Evolutionary conservation across 2,888 invertebrate species (phyloP).

Genomic region (Pilophorus perplexus): DNA sequence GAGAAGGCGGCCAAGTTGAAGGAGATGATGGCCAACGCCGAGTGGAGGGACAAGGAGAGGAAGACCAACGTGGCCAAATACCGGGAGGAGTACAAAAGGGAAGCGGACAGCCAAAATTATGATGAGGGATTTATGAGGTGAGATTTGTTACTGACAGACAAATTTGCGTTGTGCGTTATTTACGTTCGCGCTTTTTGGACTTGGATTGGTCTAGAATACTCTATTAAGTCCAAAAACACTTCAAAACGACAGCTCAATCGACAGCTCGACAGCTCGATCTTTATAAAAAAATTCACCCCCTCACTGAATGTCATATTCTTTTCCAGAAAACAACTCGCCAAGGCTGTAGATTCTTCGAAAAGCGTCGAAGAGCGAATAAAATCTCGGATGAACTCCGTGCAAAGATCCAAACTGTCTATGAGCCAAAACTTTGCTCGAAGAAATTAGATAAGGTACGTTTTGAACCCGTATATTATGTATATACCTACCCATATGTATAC

Average conservation of each 20-base stretch:
- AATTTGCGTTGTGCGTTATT: too few relatives aligned
- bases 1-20: constrained; percentile 47
- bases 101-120: constrained; percentile 46
- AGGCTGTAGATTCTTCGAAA: constrained; percentile 20
- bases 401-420: constrained; percentile 76
- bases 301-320: neutral
- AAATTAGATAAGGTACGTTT: too few relatives aligned
- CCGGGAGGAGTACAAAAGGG: constrained; percentile 44
- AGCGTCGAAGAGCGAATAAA: constrained; percentile 76
- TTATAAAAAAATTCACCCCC: neutral
- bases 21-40: constrained; percentile 49
- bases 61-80: constrained; percentile 46
- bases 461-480: too few relatives aligned
- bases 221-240: too few relatives aligned
- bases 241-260: too few relatives aligned
- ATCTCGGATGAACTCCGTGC: constrained; percentile 85
- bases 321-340: constrained; percentile 26
- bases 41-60: constrained; percentile 47
- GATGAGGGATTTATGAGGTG: constrained; percentile 48
- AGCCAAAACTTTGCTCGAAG: constrained; percentile 50
- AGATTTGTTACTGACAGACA: too few relatives aligned
- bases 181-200: too few relatives aligned
- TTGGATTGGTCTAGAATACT: too few relatives aligned
- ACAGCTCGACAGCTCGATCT: too few relatives aligned
- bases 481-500: too few relatives aligned